Conservation (phyloP, 2,113 vertebrate species). For the Rhegmatorhina hoffmannsi region DNA sequence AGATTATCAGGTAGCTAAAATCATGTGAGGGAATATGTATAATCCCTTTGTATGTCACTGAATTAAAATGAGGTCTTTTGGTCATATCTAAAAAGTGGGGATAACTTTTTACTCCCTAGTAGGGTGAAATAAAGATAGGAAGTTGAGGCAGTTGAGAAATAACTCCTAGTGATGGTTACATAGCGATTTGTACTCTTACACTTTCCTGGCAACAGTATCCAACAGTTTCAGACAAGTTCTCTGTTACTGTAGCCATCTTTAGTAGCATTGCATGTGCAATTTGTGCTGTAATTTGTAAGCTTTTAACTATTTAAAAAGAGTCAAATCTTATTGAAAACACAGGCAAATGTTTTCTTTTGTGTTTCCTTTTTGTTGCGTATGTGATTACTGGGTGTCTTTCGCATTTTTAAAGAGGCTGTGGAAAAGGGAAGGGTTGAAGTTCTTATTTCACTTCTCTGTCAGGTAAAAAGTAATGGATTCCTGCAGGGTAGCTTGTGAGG, state of each 20-base stretch:
- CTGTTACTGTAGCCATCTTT: not conserved
- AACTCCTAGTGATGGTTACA: not conserved
- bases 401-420: not conserved
- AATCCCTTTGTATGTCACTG: not conserved
- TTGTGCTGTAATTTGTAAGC: not conserved
- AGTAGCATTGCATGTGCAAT: not conserved
- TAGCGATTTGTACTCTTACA: not conserved
- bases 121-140: not conserved
- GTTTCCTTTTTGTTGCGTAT: not conserved
- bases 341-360: not conserved
- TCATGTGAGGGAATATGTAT: not conserved
- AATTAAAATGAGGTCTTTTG: not conserved
- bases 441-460: not conserved
- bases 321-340: not conserved
- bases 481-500: slow-evolving; percentile 24
- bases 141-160: not conserved
- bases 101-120: not conserved
- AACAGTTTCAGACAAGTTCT: not conserved
- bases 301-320: not conserved
- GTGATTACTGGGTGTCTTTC: not conserved
- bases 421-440: not conserved
- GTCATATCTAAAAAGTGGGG: fast-evolving
- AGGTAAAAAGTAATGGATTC: slow-evolving; percentile 29
- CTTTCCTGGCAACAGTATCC: not conserved
- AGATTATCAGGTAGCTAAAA: not conserved